These are phyloP conservation scores for Drosophila prosaltans DNA, from an alignment of 1,140 invertebrate genomes.

Conservation along the genomic window DNA sequence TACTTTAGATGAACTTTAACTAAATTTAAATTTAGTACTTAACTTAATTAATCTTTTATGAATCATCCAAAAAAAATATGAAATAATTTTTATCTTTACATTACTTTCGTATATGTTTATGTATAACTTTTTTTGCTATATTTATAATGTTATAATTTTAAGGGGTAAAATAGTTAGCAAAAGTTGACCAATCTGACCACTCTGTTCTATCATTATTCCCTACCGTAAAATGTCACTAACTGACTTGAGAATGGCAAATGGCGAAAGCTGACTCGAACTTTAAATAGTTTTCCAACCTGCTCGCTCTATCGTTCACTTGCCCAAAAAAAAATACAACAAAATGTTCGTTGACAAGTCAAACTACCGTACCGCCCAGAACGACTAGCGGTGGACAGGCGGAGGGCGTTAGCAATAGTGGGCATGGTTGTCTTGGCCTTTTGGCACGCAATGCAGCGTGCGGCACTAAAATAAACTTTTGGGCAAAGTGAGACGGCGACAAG, in stretches of 20 bases:
- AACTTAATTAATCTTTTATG: too few species aligned
- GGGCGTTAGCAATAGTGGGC: too few species aligned
- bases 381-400: too few species aligned
- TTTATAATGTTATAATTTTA: too few species aligned
- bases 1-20: too few species aligned
- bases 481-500: slow-evolving; percentile 43
- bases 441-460: slow-evolving; percentile 61
- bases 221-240: slow-evolving; percentile 32
- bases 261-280: slow-evolving; percentile 45
- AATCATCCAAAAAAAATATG: too few species aligned
- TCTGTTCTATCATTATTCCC: slow-evolving; percentile 19
- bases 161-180: neutral
- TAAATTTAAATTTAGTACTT: neutral
- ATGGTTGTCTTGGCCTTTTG: slow-evolving; percentile 37
- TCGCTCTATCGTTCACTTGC: too few species aligned
- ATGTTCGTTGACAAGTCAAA: slow-evolving; percentile 48
- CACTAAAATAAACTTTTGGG: slow-evolving; percentile 62
- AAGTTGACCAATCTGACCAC: slow-evolving; percentile 43
- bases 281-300: slow-evolving; percentile 30
- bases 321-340: slow-evolving; percentile 35
- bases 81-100: neutral
- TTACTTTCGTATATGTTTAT: neutral
- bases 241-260: slow-evolving; percentile 39
- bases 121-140: too few species aligned
- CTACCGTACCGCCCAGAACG: slow-evolving; percentile 11